Evolutionary conservation across 2,888 invertebrate genomes (phyloP).

Genomic region (Nipponacmea schrenckii): DNA sequence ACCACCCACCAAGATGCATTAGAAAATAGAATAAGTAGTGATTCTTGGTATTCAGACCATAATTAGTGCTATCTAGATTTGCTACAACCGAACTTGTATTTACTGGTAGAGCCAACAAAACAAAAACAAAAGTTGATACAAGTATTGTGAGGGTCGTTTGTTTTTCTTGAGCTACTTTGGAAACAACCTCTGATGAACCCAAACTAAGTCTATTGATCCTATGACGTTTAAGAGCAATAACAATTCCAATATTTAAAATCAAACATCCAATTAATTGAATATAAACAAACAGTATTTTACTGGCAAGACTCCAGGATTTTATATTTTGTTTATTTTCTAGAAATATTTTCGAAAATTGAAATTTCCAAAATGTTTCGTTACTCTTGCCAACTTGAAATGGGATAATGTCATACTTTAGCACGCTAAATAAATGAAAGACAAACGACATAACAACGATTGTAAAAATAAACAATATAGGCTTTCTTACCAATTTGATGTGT

Average conservation of each 20-base stretch:
- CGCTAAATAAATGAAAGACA: not conserved
- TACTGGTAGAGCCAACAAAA: slow-evolving; percentile 10
- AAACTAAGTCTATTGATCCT: not conserved
- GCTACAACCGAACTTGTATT: slow-evolving; percentile 3
- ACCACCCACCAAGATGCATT: slow-evolving; percentile 4
- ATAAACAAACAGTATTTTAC: slow-evolving; percentile 12
- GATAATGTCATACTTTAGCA: not conserved
- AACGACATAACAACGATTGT: not conserved
- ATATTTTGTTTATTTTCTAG: not conserved
- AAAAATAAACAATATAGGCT: not conserved
- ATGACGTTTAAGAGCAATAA: not conserved
- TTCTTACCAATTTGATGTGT: not conserved
- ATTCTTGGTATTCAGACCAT: not conserved
- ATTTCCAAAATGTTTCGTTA: not conserved
- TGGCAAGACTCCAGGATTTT: not conserved
- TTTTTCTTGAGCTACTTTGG: not conserved
- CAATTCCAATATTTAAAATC: slow-evolving; percentile 6
- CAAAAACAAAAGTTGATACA: slow-evolving; percentile 15
- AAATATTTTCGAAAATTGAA: not conserved
- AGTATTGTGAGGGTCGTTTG: slow-evolving; percentile 15
- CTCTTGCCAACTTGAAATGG: not conserved
- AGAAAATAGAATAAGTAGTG: slow-evolving; percentile 16
- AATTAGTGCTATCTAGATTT: not conserved
- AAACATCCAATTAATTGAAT: slow-evolving; percentile 10
- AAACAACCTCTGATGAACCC: not conserved